phyloP scores from a whole-genome alignment of 2,888 invertebrate species.

The Heteropelma amictum region DNA sequence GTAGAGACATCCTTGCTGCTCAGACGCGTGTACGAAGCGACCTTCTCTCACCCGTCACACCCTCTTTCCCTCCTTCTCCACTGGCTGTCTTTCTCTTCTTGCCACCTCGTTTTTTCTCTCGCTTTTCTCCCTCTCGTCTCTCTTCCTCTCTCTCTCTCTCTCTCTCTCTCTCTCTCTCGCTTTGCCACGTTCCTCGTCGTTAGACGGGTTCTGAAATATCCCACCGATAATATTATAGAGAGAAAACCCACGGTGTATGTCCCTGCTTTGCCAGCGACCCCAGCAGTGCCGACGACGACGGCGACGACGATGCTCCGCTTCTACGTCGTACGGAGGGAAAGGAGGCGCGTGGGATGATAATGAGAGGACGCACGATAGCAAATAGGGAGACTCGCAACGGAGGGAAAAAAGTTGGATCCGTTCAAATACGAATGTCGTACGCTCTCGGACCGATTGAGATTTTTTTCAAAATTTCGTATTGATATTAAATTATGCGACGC shows the following conservation, averaged over 20 bases:
- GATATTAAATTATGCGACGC: too few relatives aligned
- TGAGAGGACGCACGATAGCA: constrained; percentile 1
- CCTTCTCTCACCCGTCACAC: constrained; percentile 39
- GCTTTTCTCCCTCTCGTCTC: constrained; percentile 36
- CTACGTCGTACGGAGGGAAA: constrained; percentile 42
- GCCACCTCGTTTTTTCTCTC: too few relatives aligned
- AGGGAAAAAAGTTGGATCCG: too few relatives aligned
- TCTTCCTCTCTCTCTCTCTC: constrained; percentile 21
- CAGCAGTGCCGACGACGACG: constrained; percentile 26
- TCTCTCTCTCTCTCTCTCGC: constrained; percentile 9
- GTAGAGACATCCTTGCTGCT: constrained; percentile 48
- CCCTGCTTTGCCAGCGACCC: constrained; percentile 60
- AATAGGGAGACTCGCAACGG: too few relatives aligned
- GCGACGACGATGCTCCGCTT: constrained; percentile 39
- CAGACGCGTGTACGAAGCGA: constrained; percentile 44
- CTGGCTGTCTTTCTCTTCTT: too few relatives aligned
- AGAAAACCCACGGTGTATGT: constrained; percentile 59
- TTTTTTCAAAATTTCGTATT: too few relatives aligned
- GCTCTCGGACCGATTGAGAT: too few relatives aligned
- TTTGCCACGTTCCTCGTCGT: constrained; percentile 55
- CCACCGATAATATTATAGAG: constrained; percentile 74
- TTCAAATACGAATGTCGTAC: too few relatives aligned
- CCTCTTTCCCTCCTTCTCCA: constrained; percentile 29
- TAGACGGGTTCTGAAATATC: constrained; percentile 70
- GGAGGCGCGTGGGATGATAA: constrained; percentile 20